Evolutionary conservation across 2,797 vertebrate genomes (phyloP), one percentile per base, ranked within the genome.

Genomic region (Phataginus tetradactyla): DNA sequence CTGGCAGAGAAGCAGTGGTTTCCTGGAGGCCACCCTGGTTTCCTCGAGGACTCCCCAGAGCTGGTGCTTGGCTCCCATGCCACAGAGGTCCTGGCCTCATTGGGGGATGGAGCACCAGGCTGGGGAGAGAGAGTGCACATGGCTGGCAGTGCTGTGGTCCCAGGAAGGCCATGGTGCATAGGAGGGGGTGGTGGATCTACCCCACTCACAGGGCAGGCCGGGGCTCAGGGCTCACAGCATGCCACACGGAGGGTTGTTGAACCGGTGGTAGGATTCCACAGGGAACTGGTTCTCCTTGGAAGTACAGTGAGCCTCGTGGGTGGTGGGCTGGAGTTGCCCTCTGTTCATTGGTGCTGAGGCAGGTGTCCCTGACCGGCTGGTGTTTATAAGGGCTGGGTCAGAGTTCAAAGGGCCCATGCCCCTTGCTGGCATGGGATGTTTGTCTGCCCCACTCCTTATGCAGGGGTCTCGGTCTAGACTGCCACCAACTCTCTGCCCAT

Each of bases 121-220:
- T 1, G 2, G 29, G 51, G 21, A 7, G 51, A 29, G 15, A 1
- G 21, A 4, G 3, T 14, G 51, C 1, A 20, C 1, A 2, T 42
- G 68, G 68, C 37, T 17, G 0, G 20, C 27, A 8, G 74, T 11
- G 86, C 74, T 1, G 0, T 7, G 45, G 13, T 8, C 3, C 9
- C 1, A 25, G 86, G 45, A 32, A 34, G 69, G 71, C 57, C 0
- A 0, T 1, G 4, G 63, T 37, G 10, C 2, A 0, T 5, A 45
- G 12, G 27, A 6, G 27, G 1, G 9, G 49, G 10, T 17, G 8
- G n/a, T 11, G 11, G 25, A 8, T 32, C 13, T 55, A 5, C 13
- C 74, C 4, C 34, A 2, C 61, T 20, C 37, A 2, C 61, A 0
- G 7, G 63, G 7, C 45, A 18, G 68, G 77, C 59, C 1, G 10